Percentiles rank a stretch among this genome's conserved stretches.
Conservation (phyloP, 1,140 invertebrate species). For the Harlomillsia oculata region DNA sequence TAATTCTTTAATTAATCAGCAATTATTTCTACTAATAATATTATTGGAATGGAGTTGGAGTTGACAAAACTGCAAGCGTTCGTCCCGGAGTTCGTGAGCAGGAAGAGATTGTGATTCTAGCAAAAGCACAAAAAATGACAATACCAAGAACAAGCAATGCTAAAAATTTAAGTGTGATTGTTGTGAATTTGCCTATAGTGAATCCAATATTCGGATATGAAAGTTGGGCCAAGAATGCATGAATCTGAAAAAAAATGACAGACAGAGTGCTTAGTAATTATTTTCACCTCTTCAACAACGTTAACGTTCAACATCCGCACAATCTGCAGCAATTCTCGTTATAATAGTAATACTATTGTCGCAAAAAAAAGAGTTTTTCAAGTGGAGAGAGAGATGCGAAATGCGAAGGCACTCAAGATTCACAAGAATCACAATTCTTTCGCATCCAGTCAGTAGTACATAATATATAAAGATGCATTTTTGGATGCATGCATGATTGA, state of each 20-base stretch:
- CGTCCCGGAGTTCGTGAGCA: slow-evolving; percentile 27
- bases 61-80: no score
- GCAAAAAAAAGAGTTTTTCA: no score
- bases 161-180: slow-evolving; percentile 26
- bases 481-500: no score
- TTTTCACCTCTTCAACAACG: neutral
- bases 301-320: neutral
- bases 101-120: slow-evolving; percentile 32
- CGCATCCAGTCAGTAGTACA: no score
- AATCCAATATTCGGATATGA: slow-evolving; percentile 25
- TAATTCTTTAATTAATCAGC: no score
- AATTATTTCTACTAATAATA: no score
- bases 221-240: slow-evolving; percentile 31
- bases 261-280: neutral
- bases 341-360: neutral
- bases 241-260: slow-evolving; percentile 24
- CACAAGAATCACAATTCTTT: no score
- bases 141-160: slow-evolving; percentile 15
- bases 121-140: slow-evolving; percentile 23
- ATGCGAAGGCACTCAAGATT: no score
- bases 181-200: slow-evolving; percentile 28
- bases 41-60: no score
- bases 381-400: no score
- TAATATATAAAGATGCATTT: no score
- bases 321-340: neutral